Conservation (phyloP, 2,888 invertebrate species). For the Drosophila affinis region DNA sequence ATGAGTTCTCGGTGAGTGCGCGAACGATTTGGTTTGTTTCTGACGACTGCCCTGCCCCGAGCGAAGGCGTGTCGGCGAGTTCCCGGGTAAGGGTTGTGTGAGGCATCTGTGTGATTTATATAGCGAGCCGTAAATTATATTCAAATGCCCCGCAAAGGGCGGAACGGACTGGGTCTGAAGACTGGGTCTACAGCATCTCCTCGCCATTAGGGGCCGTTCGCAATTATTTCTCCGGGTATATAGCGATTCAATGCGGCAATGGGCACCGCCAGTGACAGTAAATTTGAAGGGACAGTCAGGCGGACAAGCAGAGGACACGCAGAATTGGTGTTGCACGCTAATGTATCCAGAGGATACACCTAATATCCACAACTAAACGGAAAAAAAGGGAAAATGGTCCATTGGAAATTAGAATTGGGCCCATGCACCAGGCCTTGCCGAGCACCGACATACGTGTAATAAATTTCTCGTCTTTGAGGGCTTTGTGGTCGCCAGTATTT, state of each 20-base stretch:
- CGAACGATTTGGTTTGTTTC: conserved; percentile 66
- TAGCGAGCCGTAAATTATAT: conserved; percentile 68
- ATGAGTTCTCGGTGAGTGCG: conserved; percentile 55
- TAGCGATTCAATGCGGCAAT: conserved; percentile 28
- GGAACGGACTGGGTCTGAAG: not conserved
- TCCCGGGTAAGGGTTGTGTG: conserved; percentile 32
- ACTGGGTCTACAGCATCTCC: not conserved
- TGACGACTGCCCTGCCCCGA: conserved; percentile 55
- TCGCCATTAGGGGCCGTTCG: conserved; percentile 31
- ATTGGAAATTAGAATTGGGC: too few species aligned
- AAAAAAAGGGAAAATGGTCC: not conserved
- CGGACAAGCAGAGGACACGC: conserved; percentile 8
- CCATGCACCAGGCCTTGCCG: too few species aligned
- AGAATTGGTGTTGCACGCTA: not conserved
- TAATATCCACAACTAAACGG: not conserved
- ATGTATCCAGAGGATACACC: not conserved
- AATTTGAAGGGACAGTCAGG: conserved; percentile 45
- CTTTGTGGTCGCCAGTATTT: not conserved
- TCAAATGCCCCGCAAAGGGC: conserved; percentile 60
- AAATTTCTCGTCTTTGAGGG: conserved; percentile 7
- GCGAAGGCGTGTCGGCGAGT: conserved; percentile 55
- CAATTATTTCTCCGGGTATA: conserved; percentile 61
- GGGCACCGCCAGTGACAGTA: conserved; percentile 58
- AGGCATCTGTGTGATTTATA: conserved; percentile 64
- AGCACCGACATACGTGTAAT: too few species aligned